phyloP scores from a whole-genome alignment of 2,797 vertebrate genomes.

The Ctenopoma multispine region DNA sequence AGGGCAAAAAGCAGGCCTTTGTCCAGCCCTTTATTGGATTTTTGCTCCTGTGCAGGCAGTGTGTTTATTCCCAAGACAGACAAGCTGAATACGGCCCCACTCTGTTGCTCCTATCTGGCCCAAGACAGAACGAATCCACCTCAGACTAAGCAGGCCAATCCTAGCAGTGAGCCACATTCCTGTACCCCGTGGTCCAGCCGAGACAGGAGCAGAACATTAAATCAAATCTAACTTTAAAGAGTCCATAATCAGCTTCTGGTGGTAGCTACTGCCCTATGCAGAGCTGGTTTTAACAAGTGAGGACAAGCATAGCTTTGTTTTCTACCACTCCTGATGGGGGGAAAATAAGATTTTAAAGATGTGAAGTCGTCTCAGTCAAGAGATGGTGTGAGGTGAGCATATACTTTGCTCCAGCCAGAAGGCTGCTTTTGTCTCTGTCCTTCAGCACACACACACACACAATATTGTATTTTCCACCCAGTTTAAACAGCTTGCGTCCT shows the following conservation, averaged over 20 bases:
- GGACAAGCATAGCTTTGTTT: constrained; percentile 83
- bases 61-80: constrained; percentile 65
- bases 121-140: constrained; percentile 63
- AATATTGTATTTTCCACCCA: constrained; percentile 68
- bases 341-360: constrained; percentile 37
- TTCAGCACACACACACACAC: constrained; percentile 10
- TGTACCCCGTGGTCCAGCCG: constrained; percentile 74
- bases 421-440: constrained; percentile 60
- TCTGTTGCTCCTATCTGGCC: constrained; percentile 59
- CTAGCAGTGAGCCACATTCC: constrained; percentile 73
- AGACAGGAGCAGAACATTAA: constrained; percentile 79
- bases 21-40: constrained; percentile 84
- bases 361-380: constrained; percentile 60
- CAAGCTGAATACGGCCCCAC: constrained; percentile 56
- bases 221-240: constrained; percentile 84
- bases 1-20: constrained; percentile 80
- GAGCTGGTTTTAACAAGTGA: constrained; percentile 66
- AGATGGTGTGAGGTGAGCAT: constrained; percentile 71
- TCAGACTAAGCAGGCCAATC: constrained; percentile 67
- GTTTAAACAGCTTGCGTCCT: constrained; percentile 62
- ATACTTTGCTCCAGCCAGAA: constrained; percentile 39
- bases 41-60: constrained; percentile 56
- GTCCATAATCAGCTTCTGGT: constrained; percentile 82
- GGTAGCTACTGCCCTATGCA: constrained; percentile 66
- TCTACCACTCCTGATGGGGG: constrained; percentile 34